These are phyloP conservation scores for Graptemys geographica DNA, from an alignment of 2,797 vertebrate species.

Conservation along the genomic window DNA sequence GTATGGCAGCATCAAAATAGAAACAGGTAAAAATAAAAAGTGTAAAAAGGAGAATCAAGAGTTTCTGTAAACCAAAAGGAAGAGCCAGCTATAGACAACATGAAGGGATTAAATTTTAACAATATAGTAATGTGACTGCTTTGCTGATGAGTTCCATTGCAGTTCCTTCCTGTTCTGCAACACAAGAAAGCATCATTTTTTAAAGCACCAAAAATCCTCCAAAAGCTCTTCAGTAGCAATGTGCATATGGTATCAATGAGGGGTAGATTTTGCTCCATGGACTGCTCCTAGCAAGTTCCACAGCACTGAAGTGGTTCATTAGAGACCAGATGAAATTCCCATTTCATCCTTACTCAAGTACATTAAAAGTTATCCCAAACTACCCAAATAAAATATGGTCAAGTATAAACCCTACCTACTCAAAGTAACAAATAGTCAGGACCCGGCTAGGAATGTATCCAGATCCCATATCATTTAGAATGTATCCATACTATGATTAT, in stretches of 20 bases:
- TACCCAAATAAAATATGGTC: rapidly evolving
- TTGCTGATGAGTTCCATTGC: not conserved
- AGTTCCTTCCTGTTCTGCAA: not conserved
- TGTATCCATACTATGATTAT: not conserved
- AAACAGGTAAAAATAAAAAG: not conserved
- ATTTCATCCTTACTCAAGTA: not conserved
- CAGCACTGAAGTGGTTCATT: not conserved
- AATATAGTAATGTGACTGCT: not conserved
- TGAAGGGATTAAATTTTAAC: not conserved
- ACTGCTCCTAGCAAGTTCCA: not conserved
- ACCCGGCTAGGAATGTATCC: not conserved
- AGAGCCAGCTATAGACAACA: not conserved
- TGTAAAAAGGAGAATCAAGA: not conserved
- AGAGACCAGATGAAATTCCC: not conserved
- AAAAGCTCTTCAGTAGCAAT: not conserved
- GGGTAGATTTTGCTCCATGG: not conserved
- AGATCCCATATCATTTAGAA: not conserved
- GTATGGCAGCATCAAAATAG: not conserved
- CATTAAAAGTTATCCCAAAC: not conserved
- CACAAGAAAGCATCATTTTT: not conserved
- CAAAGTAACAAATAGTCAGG: not conserved
- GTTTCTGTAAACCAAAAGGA: slow-evolving; percentile 11
- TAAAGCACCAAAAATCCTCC: not conserved
- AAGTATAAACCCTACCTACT: not conserved
- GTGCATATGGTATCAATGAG: not conserved